These are phyloP conservation scores for Empidonax traillii DNA, from an alignment of 2,113 vertebrate genomes.

Conservation along the genomic window DNA sequence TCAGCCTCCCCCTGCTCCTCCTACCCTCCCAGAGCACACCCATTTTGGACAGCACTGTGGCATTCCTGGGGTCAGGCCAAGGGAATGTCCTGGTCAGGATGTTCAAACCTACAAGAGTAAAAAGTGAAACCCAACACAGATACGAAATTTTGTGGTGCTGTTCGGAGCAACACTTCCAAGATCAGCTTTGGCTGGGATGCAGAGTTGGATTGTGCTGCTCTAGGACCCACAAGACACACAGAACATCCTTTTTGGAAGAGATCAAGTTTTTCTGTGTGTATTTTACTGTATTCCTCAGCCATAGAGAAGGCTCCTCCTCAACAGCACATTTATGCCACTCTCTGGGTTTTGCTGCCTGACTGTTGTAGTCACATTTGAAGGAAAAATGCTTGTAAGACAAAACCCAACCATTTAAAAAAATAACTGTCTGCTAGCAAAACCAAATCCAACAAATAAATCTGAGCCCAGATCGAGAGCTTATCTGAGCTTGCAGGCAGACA, in stretches of 20 bases:
- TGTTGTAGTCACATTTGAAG: neutral
- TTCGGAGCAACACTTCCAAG: neutral
- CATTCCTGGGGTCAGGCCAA: neutral
- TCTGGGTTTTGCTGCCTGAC: neutral
- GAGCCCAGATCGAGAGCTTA: neutral
- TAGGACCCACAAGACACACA: neutral
- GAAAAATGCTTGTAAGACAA: neutral
- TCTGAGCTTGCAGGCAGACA: neutral
- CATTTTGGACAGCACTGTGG: neutral
- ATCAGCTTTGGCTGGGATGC: neutral
- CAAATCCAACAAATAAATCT: neutral
- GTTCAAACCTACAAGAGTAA: neutral
- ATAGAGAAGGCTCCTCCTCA: neutral
- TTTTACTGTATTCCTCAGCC: neutral
- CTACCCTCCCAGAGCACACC: neutral
- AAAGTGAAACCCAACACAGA: neutral
- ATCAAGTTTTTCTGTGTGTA: fast-evolving
- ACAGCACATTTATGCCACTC: neutral
- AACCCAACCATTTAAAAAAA: neutral
- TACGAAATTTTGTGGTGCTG: fast-evolving
- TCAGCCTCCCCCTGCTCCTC: neutral
- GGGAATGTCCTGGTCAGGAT: neutral
- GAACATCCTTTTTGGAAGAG: neutral
- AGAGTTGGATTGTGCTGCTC: neutral
- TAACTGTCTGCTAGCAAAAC: neutral